Percentiles rank a stretch among this genome's conserved stretches.
Evolutionary conservation across 64 coral and sea anemone genomes (phyloP).

Genomic region (Stylophora pistillata): DNA sequence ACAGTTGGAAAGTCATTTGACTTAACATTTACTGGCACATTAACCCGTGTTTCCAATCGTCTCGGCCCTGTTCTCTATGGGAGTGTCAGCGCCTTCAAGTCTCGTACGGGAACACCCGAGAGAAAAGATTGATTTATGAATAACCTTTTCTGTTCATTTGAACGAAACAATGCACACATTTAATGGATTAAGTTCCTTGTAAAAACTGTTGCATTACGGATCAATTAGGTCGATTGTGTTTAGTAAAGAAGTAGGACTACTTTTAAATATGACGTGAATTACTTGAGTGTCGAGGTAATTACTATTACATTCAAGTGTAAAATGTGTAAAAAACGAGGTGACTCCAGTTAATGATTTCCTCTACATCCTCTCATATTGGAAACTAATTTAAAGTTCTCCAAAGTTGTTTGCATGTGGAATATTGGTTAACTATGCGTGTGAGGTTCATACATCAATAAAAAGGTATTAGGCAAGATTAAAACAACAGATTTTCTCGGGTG

Average conservation of each 20-base stretch:
- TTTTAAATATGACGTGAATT: background rate
- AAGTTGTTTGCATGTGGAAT: slow-evolving; percentile 23
- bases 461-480: slow-evolving; percentile 27
- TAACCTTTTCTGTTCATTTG: background rate
- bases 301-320: background rate
- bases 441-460: slow-evolving; percentile 4
- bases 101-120: background rate
- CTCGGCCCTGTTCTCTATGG: background rate
- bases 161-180: background rate
- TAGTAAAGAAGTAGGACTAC: background rate
- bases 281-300: background rate
- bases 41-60: background rate
- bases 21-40: background rate
- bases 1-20: background rate
- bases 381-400: slow-evolving; percentile 21
- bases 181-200: slow-evolving; percentile 22
- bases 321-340: background rate
- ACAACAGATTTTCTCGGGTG: slow-evolving; percentile 37
- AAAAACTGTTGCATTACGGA: slow-evolving; percentile 1
- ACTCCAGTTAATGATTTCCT: background rate
- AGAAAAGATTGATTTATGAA: background rate
- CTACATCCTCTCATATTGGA: background rate
- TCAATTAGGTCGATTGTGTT: no score
- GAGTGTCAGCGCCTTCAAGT: background rate
- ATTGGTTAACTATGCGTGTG: slow-evolving; percentile 37